These are phyloP conservation scores for Tanytarsus gracilentus DNA, from an alignment of 2,888 invertebrate genomes.

Conservation along the genomic window DNA sequence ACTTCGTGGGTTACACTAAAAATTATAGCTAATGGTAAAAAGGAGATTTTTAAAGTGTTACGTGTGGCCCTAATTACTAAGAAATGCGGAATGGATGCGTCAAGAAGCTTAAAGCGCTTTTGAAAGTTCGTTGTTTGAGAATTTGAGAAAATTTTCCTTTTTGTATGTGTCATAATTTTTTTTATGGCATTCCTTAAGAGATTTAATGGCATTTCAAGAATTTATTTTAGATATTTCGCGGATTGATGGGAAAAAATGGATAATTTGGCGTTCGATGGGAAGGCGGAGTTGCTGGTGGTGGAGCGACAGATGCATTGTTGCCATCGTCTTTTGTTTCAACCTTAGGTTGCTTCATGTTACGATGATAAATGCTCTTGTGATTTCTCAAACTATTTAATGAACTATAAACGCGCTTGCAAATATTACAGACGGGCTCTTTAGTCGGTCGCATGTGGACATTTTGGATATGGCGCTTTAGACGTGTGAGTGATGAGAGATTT, in stretches of 20 bases:
- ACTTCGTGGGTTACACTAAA: no score
- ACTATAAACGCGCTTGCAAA: constrained; percentile 86
- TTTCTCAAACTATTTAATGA: constrained; percentile 83
- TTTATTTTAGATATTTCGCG: constrained; percentile 34
- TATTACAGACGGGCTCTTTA: constrained; percentile 84
- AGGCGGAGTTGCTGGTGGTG: constrained; percentile 30
- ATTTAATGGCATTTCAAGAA: constrained; percentile 39
- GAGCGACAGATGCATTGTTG: constrained; percentile 30
- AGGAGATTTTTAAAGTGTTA: not conserved
- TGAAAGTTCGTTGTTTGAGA: constrained; percentile 6
- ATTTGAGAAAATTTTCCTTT: constrained; percentile 4
- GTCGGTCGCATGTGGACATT: constrained; percentile 86
- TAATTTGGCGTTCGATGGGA: constrained; percentile 31
- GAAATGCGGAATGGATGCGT: no score
- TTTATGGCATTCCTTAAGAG: constrained; percentile 18
- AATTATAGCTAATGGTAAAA: not conserved
- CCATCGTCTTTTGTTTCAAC: constrained; percentile 35
- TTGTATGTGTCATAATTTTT: constrained; percentile 2
- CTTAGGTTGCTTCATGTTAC: constrained; percentile 64
- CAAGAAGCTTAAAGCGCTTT: constrained; percentile 4
- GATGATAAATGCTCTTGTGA: constrained; percentile 88
- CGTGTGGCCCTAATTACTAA: not conserved
- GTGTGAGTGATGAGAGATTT: constrained; percentile 75
- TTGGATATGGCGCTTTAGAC: constrained; percentile 85
- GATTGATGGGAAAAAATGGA: constrained; percentile 39